Conservation (phyloP, 2,797 vertebrate genomes). For the Poecilia picta region DNA sequence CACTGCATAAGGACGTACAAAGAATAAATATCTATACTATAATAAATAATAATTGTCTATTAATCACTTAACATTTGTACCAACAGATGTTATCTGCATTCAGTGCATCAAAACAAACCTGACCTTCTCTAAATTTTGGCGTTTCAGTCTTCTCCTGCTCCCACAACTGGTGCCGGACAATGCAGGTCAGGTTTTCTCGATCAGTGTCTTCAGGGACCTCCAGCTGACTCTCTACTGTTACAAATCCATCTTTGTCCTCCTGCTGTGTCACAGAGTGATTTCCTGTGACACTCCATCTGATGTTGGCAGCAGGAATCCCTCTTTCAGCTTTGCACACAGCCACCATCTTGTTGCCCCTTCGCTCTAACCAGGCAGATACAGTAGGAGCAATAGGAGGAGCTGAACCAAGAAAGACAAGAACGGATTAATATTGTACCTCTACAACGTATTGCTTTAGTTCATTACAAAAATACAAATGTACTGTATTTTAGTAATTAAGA, state of each 20-base stretch:
- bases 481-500: neutral
- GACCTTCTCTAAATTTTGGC: slow-evolving; percentile 27
- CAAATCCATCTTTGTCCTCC: neutral
- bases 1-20: neutral
- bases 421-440: neutral
- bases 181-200: slow-evolving; percentile 56
- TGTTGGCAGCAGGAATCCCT: slow-evolving; percentile 65
- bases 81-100: neutral
- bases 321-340: slow-evolving; percentile 70
- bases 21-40: neutral
- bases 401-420: slow-evolving; percentile 20
- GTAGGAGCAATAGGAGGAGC: slow-evolving; percentile 44
- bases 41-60: neutral
- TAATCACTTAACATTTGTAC: neutral
- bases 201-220: slow-evolving; percentile 20
- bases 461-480: neutral
- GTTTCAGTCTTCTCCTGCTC: fast-evolving
- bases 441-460: neutral
- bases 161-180: slow-evolving; percentile 50
- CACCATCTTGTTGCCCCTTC: neutral
- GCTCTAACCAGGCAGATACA: slow-evolving; percentile 33
- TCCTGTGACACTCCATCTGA: slow-evolving; percentile 60
- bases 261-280: neutral
- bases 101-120: neutral
- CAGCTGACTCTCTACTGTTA: slow-evolving; percentile 55